These are phyloP conservation scores for Calyptommatus sinebrachiatus DNA, from an alignment of 2,113 vertebrate genomes.

Conservation along the genomic window DNA sequence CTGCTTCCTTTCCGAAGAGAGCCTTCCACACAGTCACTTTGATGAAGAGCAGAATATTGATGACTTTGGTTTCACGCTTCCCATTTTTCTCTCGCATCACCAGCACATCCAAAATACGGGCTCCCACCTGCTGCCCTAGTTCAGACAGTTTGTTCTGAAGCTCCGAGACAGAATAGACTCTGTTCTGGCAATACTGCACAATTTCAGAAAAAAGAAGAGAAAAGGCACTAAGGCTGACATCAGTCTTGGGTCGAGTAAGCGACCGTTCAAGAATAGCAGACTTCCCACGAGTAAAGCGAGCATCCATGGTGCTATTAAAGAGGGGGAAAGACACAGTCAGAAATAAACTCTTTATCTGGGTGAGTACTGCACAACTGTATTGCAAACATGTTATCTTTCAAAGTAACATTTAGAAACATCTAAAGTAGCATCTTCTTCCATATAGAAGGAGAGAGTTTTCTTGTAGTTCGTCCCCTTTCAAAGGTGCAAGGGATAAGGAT, in stretches of 20 bases:
- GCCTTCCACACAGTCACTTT: conserved; percentile 86
- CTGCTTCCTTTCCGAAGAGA: conserved; percentile 89
- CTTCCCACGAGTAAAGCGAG: conserved; percentile 88
- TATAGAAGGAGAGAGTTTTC: too few relatives aligned
- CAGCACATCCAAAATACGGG: conserved; percentile 84
- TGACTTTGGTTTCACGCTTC: conserved; percentile 87
- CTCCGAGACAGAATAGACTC: conserved; percentile 90
- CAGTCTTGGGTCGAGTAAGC: conserved; percentile 81
- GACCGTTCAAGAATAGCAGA: conserved; percentile 87
- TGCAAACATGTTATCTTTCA: background rate
- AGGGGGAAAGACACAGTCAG: background rate
- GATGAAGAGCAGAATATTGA: conserved; percentile 81
- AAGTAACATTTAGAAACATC: background rate
- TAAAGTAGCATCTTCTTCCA: background rate
- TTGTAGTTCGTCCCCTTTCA: too few relatives aligned
- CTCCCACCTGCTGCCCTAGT: conserved; percentile 87
- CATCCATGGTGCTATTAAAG: conserved; percentile 76
- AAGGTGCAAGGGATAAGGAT: too few relatives aligned
- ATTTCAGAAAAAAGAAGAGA: conserved; percentile 92
- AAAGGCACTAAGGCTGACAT: conserved; percentile 88
- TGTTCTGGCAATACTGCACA: conserved; percentile 94
- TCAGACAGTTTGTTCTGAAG: conserved; percentile 86
- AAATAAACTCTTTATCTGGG: background rate
- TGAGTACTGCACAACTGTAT: background rate
- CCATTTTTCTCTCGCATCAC: conserved; percentile 88